A percentile compares a stretch with the other conserved stretches of the same genome.
Evolutionary conservation across 2,113 vertebrate genomes (phyloP).

Genomic region (Ammospiza caudacuta): DNA sequence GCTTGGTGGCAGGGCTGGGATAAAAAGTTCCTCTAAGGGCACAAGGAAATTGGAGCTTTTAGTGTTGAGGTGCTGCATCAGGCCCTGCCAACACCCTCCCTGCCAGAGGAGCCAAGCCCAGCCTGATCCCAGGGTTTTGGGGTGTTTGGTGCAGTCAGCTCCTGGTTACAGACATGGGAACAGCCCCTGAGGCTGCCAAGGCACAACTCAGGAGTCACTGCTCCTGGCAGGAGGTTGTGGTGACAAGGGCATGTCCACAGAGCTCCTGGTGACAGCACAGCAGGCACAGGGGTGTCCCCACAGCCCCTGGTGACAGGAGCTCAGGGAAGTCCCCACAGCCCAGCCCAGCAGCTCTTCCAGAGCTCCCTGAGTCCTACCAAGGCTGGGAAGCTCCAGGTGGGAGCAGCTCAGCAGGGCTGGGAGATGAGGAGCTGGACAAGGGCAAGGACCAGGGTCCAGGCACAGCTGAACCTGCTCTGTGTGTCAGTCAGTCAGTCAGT

Average conservation of each 20-base stretch:
- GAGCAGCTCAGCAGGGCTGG: background rate
- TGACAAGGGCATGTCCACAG: background rate
- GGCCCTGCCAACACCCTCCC: background rate
- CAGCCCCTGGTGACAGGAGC: background rate
- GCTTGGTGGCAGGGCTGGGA: background rate
- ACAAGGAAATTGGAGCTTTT: background rate
- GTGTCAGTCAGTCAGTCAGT: background rate
- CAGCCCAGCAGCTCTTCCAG: background rate
- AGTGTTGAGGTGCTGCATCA: background rate
- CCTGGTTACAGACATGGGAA: background rate
- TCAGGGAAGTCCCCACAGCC: background rate
- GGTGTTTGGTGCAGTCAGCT: background rate
- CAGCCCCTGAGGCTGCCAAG: background rate
- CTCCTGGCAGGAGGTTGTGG: background rate
- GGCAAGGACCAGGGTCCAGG: background rate
- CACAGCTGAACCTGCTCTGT: background rate
- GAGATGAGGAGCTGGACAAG: background rate
- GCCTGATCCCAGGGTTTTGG: accelerated
- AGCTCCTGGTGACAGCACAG: background rate
- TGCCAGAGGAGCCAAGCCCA: background rate
- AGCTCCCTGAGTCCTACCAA: background rate
- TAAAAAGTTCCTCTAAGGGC: background rate
- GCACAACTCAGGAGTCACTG: background rate
- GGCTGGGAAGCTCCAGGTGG: background rate
- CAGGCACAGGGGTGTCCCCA: background rate